These are phyloP conservation scores for Mycalesis mineus DNA, from an alignment of 2,888 invertebrate species.

Conservation along the genomic window DNA sequence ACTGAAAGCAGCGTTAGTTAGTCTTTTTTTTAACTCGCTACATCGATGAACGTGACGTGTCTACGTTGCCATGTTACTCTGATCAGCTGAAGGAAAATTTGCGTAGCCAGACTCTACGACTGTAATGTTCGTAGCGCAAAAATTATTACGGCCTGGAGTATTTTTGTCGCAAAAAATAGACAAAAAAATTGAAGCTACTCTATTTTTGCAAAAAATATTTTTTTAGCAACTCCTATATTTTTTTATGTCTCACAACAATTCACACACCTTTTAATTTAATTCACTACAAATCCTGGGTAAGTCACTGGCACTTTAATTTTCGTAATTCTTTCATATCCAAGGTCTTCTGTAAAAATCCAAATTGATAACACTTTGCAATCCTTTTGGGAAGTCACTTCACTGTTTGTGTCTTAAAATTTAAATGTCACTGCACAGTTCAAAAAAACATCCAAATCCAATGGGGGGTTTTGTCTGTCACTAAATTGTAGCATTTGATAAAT, in stretches of 20 bases:
- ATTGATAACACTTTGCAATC: conserved; percentile 63
- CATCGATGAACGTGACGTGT: conserved; percentile 46
- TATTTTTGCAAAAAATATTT: not conserved
- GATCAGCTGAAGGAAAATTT: conserved; percentile 60
- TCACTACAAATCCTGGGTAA: conserved; percentile 20
- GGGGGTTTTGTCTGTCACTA: conserved; percentile 80
- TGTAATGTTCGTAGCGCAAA: conserved; percentile 14
- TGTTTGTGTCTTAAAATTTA: conserved; percentile 57
- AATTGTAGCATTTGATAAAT: conserved; percentile 82
- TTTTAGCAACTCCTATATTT: not conserved
- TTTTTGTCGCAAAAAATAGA: not conserved
- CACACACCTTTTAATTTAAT: conserved; percentile 36
- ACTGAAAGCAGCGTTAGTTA: not conserved
- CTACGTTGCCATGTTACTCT: conserved; percentile 11
- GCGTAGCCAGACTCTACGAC: conserved; percentile 30
- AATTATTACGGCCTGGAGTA: not conserved
- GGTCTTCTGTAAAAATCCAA: conserved; percentile 48
- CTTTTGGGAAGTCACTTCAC: conserved; percentile 70
- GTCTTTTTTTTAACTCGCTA: conserved; percentile 22
- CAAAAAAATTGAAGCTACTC: not conserved
- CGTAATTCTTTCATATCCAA: conserved; percentile 19
- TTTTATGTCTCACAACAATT: conserved; percentile 12
- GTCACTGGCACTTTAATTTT: conserved; percentile 27
- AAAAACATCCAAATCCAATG: conserved; percentile 69
- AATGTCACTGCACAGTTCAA: conserved; percentile 67